A percentile compares a stretch with the other conserved stretches of the same genome.
These are phyloP conservation scores for Brachyptera risi DNA, from an alignment of 2,888 invertebrate species.

Conservation along the genomic window DNA sequence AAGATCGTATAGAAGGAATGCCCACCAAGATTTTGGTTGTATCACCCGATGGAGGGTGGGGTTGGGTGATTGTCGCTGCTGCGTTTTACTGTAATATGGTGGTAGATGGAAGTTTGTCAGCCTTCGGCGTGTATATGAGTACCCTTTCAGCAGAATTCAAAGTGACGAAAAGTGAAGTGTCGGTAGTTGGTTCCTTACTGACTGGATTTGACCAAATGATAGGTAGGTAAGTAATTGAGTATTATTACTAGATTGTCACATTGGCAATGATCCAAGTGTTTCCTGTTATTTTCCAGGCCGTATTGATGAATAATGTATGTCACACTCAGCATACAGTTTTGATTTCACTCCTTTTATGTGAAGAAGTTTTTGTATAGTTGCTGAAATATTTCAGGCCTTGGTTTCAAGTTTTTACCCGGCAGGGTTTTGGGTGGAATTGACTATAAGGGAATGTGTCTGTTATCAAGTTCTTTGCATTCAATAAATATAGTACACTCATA, in stretches of 20 bases:
- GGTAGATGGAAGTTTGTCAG: slow-evolving; percentile 93
- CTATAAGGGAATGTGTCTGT: no score
- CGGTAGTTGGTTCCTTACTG: slow-evolving; percentile 81
- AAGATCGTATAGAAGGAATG: background rate
- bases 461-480: no score
- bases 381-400: no score
- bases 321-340: no score
- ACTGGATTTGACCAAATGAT: slow-evolving; percentile 88
- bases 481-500: no score
- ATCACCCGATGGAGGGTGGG: slow-evolving; percentile 94
- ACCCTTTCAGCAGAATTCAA: slow-evolving; percentile 63
- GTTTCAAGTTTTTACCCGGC: no score
- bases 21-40: slow-evolving; percentile 50
- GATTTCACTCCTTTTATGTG: no score
- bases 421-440: no score
- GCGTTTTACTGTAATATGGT: slow-evolving; percentile 91
- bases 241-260: background rate
- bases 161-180: slow-evolving; percentile 64
- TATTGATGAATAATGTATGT: no score
- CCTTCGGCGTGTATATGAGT: slow-evolving; percentile 70
- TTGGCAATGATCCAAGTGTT: no score
- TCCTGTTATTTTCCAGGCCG: no score
- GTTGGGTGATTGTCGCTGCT: slow-evolving; percentile 86
- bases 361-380: no score
- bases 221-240: slow-evolving; percentile 48